Base-by-base conservation (phyloP, 2,888 invertebrate species). In the Tenthredo livida region DNA sequence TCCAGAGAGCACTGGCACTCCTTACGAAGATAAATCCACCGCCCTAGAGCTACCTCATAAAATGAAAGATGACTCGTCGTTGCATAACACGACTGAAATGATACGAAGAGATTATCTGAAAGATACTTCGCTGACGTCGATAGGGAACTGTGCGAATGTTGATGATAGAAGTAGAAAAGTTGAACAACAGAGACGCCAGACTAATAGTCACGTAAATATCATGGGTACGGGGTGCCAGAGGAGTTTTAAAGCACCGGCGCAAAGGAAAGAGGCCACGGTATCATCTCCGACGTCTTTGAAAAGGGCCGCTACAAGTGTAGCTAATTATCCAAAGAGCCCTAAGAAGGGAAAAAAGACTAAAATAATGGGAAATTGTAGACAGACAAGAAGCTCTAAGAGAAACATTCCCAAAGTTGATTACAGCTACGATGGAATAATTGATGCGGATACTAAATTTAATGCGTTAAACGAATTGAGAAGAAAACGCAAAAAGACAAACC, bases 391-490 rank as follows among this genome's bases (percentile, higher is more conserved):
- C 86, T 93, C 93, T 80, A 91, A 90, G 84, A 89, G 93, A 88
- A 91, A 90, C 86, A 87, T 91, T 85, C 91, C 92, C 85, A 92
- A 91, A 87, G 91, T 93, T 65, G 92, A 91, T 89, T 93, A 93
- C 88, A 90, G 88, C 85, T 92, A 91, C 86, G 65, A 80, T 40
- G 80, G 80, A 2, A 37, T 80, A 12, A 87, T 90, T 85, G 93
- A 93, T 86, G 87, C 89, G 73, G 92, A 92, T 88, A 89, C 90
- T 72, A 92, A 93, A 84, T 91, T 91, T 89, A 90, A 90, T 89
- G 90, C 91, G 88, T 91, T 91, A 89, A 90, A 88, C 87, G 89
- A 89, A 85, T 88, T 88, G 43, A 92, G 90, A 87, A 90, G 91
- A 65, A 91, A 88, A 86, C 90, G 91, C 43, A 93, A 90, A 86